These are phyloP conservation scores for Gymnothorax reevesii DNA, from an alignment of 2,797 vertebrate genomes.

Conservation along the genomic window DNA sequence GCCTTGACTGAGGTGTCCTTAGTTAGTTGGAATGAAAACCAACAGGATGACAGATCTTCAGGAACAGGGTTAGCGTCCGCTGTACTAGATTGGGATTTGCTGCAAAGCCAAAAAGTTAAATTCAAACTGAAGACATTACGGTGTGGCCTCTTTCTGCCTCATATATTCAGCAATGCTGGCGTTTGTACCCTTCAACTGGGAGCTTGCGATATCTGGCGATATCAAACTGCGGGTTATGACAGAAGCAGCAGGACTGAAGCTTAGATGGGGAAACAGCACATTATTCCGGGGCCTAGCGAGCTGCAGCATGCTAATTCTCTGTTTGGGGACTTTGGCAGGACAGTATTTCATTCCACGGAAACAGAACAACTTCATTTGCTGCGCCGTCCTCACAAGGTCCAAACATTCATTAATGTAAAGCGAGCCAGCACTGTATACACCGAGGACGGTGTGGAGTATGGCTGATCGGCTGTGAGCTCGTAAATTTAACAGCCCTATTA, in stretches of 20 bases:
- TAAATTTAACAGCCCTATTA: conserved; percentile 3
- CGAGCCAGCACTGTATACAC: not conserved
- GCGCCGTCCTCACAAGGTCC: conserved; percentile 34
- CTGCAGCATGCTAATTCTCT: conserved; percentile 59
- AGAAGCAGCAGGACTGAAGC: conserved; percentile 56
- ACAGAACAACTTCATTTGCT: conserved; percentile 45
- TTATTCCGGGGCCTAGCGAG: conserved; percentile 54
- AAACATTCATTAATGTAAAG: conserved; percentile 16
- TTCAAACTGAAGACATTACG: not conserved
- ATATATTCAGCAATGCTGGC: conserved; percentile 8
- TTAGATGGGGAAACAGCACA: conserved; percentile 50
- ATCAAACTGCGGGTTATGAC: not conserved
- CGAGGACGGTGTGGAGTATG: not conserved
- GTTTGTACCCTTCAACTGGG: not conserved
- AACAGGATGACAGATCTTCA: not conserved
- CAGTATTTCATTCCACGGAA: conserved; percentile 41
- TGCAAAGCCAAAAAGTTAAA: not conserved
- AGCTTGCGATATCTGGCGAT: conserved; percentile 2
- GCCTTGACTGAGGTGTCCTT: no score
- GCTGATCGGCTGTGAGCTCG: not conserved
- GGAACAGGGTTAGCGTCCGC: not conserved
- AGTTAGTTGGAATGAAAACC: no score
- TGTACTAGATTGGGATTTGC: not conserved
- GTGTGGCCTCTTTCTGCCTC: not conserved
- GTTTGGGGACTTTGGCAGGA: conserved; percentile 50